Conservation (phyloP, 1,140 invertebrate species). For the Wiebesia pumilae region DNA sequence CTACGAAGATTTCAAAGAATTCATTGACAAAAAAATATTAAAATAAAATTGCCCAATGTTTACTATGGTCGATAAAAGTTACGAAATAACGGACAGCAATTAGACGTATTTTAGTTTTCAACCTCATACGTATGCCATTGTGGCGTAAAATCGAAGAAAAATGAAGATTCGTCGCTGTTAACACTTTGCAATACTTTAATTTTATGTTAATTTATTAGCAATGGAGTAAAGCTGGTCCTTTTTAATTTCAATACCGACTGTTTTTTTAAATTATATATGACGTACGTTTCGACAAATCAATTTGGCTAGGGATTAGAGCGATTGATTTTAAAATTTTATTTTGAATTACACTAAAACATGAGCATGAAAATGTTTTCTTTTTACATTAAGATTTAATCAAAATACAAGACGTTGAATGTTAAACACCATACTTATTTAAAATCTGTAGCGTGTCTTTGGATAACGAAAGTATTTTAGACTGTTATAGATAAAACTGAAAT, state of each 20-base stretch:
- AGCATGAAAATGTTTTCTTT: not conserved
- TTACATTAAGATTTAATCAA: not conserved
- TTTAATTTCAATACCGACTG: not conserved
- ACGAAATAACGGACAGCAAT: not conserved
- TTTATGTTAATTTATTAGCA: slow-evolving; percentile 12
- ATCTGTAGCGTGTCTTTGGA: too few relatives aligned
- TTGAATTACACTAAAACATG: not conserved
- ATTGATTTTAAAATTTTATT: not conserved
- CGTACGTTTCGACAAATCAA: not conserved
- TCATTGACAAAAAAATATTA: not conserved
- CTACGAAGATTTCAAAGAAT: not conserved
- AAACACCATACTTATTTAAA: too few relatives aligned
- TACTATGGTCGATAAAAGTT: not conserved
- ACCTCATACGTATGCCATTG: not conserved
- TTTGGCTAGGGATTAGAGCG: not conserved
- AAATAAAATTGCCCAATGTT: slow-evolving; percentile 12
- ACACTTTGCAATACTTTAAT: slow-evolving; percentile 1
- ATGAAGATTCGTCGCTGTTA: not conserved
- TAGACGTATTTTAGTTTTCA: slow-evolving; percentile 3
- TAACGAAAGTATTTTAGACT: not conserved
- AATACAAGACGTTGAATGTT: not conserved
- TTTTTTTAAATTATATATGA: not conserved
- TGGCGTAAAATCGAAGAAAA: not conserved
- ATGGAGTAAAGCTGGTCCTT: not conserved
- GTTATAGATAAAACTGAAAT: not conserved